phyloP scores from a whole-genome alignment of 2,797 vertebrate species.

The Silurus aristotelis region DNA sequence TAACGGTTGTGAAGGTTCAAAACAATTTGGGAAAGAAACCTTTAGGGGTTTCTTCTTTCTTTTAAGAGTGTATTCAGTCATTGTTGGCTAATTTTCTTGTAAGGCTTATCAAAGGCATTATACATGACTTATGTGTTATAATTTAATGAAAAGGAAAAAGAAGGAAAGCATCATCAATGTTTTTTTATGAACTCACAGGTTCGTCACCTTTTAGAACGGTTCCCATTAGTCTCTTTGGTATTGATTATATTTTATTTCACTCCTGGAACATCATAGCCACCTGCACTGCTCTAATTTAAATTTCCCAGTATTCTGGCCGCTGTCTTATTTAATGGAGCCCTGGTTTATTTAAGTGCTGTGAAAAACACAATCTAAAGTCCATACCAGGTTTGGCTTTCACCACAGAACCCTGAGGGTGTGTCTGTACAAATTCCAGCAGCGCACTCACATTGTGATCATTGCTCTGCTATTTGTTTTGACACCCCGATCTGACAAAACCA shows the following conservation, averaged over 20 bases:
- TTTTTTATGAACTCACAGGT: not conserved
- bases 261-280: constrained; percentile 21
- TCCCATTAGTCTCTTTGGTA: not conserved
- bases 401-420: constrained; percentile 32
- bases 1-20: not conserved
- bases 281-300: constrained; percentile 9
- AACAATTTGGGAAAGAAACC: not conserved
- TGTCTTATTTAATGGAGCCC: constrained; percentile 21
- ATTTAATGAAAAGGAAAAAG: not conserved
- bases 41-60: not conserved
- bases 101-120: not conserved
- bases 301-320: not conserved
- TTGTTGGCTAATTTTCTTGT: constrained; percentile 1
- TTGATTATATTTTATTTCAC: constrained; percentile 17
- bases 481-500: constrained; percentile 35
- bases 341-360: constrained; percentile 45
- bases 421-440: constrained; percentile 39
- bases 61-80: not conserved
- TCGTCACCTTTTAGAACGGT: not conserved
- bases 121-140: not conserved
- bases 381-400: constrained; percentile 37
- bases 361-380: constrained; percentile 42
- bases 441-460: constrained; percentile 31
- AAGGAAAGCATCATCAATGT: not conserved
- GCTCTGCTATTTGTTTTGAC: constrained; percentile 51